Conservation (phyloP, 2,797 vertebrate species). For the Eidolon dupreanum region DNA sequence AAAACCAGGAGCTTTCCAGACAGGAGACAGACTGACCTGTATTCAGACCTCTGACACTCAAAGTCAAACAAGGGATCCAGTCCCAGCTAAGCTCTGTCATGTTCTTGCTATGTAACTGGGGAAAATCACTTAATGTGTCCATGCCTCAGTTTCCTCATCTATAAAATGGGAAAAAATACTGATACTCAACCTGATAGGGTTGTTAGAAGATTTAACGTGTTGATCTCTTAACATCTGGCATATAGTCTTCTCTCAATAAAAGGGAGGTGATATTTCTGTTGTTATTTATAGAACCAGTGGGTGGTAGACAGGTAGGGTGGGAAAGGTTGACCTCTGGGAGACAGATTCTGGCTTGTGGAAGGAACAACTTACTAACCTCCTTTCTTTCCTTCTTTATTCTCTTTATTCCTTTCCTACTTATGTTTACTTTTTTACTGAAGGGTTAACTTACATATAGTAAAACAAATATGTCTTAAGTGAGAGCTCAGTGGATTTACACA, state of each 20-base stretch:
- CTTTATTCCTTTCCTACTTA: background rate
- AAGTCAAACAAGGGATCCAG: background rate
- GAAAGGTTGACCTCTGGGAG: background rate
- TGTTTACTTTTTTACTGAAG: background rate
- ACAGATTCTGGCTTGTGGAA: background rate
- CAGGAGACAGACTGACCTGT: background rate
- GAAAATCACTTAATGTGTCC: background rate
- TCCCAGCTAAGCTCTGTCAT: background rate
- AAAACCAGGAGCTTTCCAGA: background rate
- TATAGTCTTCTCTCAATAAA: background rate
- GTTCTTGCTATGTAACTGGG: background rate
- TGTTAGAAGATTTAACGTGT: background rate
- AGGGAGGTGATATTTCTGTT: background rate
- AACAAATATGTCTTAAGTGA: background rate
- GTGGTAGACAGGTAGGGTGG: background rate
- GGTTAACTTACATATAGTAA: background rate
- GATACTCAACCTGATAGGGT: background rate
- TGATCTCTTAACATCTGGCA: background rate
- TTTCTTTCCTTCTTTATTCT: background rate
- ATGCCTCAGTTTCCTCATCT: background rate
- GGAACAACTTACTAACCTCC: background rate
- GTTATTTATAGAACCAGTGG: background rate
- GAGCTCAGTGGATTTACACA: background rate
- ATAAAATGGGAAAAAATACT: background rate
- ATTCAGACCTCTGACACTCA: background rate